These are phyloP conservation scores for Apoda limacodes DNA, from an alignment of 2,888 invertebrate species.

Conservation along the genomic window DNA sequence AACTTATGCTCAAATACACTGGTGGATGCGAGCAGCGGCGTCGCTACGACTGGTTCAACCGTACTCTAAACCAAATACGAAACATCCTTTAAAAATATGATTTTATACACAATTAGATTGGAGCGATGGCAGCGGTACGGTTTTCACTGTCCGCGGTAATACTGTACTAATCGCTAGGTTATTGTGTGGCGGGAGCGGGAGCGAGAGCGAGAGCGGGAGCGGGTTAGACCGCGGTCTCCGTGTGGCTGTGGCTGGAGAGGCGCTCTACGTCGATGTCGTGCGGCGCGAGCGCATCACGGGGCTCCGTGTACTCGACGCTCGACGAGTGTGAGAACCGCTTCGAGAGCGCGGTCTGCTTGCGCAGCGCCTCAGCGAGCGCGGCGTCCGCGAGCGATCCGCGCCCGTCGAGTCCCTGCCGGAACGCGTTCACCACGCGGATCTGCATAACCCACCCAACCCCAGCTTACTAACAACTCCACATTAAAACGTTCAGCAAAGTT, in stretches of 20 bases:
- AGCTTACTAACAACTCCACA: too few species aligned
- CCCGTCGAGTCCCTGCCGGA: constrained; percentile 99
- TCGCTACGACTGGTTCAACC: constrained; percentile 9
- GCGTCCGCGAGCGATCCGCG: constrained; percentile 94
- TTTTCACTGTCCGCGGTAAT: constrained; percentile 24
- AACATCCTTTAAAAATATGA: background rate
- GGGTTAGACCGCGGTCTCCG: constrained; percentile 90
- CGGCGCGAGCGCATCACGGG: constrained; percentile 88
- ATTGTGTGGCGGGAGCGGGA: constrained; percentile 26
- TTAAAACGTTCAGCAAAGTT: too few species aligned
- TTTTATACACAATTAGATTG: constrained; percentile 28
- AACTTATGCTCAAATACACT: constrained; percentile 51
- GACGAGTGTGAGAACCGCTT: constrained; percentile 91
- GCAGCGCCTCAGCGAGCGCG: constrained; percentile 92
- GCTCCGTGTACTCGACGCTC: constrained; percentile 92
- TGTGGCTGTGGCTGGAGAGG: constrained; percentile 93
- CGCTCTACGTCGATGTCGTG: constrained; percentile 94
- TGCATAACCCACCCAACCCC: constrained; percentile 71
- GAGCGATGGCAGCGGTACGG: constrained; percentile 41
- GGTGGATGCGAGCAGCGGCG: constrained; percentile 27
- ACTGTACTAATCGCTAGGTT: constrained; percentile 33
- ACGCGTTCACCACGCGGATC: constrained; percentile 99
- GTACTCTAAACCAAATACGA: constrained; percentile 14
- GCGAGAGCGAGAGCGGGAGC: constrained; percentile 19
- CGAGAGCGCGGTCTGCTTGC: constrained; percentile 92